Evolutionary conservation across 2,113 vertebrate genomes (phyloP).

Genomic region (Hippocampus abdominalis): DNA sequence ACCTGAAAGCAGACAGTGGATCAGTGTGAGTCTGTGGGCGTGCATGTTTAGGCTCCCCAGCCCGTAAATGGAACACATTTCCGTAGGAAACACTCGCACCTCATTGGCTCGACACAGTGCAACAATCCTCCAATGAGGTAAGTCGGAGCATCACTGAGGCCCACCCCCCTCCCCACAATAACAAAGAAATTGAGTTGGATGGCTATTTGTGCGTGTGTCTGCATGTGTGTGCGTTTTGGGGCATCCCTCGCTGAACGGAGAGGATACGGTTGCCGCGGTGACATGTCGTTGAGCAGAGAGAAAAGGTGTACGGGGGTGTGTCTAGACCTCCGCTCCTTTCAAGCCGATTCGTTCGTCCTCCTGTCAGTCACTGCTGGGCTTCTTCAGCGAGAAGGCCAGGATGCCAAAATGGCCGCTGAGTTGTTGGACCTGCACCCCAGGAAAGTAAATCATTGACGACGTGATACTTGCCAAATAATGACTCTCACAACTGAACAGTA

Average conservation of each 20-base stretch:
- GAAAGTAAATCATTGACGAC: neutral
- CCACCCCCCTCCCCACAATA: slow-evolving; percentile 30
- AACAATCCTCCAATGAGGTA: slow-evolving; percentile 60
- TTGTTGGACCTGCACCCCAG: slow-evolving; percentile 80
- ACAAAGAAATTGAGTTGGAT: slow-evolving; percentile 8
- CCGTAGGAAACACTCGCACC: slow-evolving; percentile 79
- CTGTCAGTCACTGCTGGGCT: slow-evolving; percentile 89
- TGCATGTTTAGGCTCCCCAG: slow-evolving; percentile 31
- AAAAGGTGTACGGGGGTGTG: slow-evolving; percentile 27
- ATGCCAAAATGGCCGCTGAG: slow-evolving; percentile 92
- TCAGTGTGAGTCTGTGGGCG: neutral
- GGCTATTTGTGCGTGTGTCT: slow-evolving; percentile 20
- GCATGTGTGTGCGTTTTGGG: slow-evolving; percentile 30
- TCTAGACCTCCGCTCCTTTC: slow-evolving; percentile 82
- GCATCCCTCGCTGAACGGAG: slow-evolving; percentile 46
- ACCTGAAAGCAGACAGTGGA: slow-evolving; percentile 6
- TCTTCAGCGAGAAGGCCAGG: slow-evolving; percentile 87
- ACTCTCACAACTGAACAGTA: too few relatives aligned
- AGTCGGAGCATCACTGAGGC: slow-evolving; percentile 45
- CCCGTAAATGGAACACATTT: slow-evolving; percentile 72
- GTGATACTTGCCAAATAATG: neutral
- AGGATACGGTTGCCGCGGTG: slow-evolving; percentile 67
- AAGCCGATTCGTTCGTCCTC: slow-evolving; percentile 84
- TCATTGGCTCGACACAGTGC: slow-evolving; percentile 67
- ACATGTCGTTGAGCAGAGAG: slow-evolving; percentile 75